These are phyloP conservation scores for Peromyscus aztecus DNA, from an alignment of 2,797 vertebrate species.

Conservation along the genomic window DNA sequence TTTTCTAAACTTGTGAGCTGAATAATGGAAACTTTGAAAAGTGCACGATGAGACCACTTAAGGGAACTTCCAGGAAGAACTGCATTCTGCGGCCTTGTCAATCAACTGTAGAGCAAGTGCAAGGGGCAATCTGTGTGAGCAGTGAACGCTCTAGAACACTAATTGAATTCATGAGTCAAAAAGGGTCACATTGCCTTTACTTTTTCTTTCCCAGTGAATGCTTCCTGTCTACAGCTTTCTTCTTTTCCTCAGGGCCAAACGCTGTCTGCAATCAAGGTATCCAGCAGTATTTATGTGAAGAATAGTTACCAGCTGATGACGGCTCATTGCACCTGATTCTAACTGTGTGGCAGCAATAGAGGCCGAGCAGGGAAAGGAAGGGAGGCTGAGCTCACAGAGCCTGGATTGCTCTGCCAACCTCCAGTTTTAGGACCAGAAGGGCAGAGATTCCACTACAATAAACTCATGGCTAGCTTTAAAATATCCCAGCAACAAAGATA, in stretches of 20 bases:
- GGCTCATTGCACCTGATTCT: background rate
- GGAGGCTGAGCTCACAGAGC: background rate
- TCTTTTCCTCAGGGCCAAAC: background rate
- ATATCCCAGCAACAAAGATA: background rate
- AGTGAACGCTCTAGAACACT: background rate
- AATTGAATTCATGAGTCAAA: background rate
- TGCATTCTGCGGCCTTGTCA: background rate
- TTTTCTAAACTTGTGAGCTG: background rate
- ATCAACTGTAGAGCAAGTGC: background rate
- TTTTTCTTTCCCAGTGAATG: background rate
- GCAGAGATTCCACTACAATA: background rate
- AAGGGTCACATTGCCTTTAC: background rate
- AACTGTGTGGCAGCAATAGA: background rate
- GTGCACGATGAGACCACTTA: background rate
- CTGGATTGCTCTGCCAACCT: background rate
- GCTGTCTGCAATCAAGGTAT: background rate
- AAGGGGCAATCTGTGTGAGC: fast-evolving
- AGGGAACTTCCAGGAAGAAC: background rate
- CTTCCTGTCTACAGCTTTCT: background rate
- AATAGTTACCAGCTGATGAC: background rate
- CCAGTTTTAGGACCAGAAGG: background rate
- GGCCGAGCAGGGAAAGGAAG: background rate
- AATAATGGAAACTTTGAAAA: background rate
- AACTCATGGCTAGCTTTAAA: background rate
- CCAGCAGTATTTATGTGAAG: background rate